Evolutionary conservation across 2,888 invertebrate species (phyloP).

Genomic region (Rhyacophila evoluta): DNA sequence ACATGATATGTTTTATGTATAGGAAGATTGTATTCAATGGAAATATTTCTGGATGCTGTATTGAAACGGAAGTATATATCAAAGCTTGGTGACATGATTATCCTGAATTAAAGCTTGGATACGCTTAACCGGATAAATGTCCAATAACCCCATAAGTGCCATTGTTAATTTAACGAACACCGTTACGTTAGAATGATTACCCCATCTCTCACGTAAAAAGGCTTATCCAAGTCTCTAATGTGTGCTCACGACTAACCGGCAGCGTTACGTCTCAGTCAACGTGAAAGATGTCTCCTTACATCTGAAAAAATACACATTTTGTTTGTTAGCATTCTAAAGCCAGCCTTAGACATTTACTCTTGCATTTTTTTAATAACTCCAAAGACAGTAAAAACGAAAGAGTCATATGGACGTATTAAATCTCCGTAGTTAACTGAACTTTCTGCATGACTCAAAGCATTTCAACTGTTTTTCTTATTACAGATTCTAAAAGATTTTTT

Average conservation of each 20-base stretch:
- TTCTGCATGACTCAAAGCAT: too few species aligned
- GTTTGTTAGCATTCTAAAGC: neutral
- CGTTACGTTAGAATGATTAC: neutral
- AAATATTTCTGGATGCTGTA: too few species aligned
- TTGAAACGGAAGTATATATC: too few species aligned
- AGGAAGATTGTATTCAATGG: too few species aligned
- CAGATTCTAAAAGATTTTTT: too few species aligned
- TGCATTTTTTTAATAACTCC: too few species aligned
- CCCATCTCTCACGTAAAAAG: constrained; percentile 8
- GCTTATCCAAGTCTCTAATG: constrained; percentile 19
- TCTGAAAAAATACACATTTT: constrained; percentile 22
- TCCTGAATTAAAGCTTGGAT: neutral
- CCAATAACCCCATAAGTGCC: neutral
- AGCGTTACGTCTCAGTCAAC: neutral
- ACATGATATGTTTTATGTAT: too few species aligned
- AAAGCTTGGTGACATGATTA: neutral
- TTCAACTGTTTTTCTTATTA: too few species aligned
- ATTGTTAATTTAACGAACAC: constrained; percentile 9
- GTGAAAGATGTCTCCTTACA: constrained; percentile 22
- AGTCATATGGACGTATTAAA: too few species aligned
- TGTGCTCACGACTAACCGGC: neutral
- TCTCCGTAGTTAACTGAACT: too few species aligned
- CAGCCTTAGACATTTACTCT: neutral
- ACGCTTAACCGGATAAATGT: neutral
- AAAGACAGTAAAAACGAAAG: too few species aligned